Base-by-base conservation (phyloP, 2,888 invertebrate species). In the Cacoxenus indagator region DNA sequence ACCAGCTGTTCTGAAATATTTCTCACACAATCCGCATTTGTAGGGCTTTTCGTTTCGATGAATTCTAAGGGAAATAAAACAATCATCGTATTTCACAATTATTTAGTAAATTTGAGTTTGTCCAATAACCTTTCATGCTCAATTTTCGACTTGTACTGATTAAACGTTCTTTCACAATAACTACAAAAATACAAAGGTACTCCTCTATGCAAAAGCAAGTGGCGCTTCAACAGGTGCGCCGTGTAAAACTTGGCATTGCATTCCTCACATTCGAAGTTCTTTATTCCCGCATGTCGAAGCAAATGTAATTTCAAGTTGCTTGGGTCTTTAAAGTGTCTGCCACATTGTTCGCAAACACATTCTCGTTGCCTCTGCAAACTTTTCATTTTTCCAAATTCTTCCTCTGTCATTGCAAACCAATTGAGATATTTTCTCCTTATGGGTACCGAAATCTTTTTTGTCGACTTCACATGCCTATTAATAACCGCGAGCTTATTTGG, bases 1-100 rank as follows among this genome's bases (percentile, higher is more conserved):
- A 14, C 75, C 78, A 65, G 81, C 82, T 1, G 78, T 74, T 1
- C 78, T 74, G 55, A 80, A 80, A 4, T 74, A 65, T 55, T 80
- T 83, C 4, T 74, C 83, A 26, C 80, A 80, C n/a, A 76, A 74
- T 6, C 54, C 70, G 67, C 80, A 80, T 57, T 83, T 83, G 24
- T 70, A 83, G 0, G 80, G 80, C n/a, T n/a, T n/a, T n/a, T n/a
- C n/a, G n/a, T n/a, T n/a, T n/a, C n/a, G n/a, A n/a, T n/a, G n/a
- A n/a, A 11, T 69, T 74, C 5, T 74, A 71, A 6, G 76, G 73
- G 1, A 81, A 78, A 27, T 80, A 84, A n/a, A n/a, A n/a, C n/a
- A n/a, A n/a, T n/a, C n/a, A n/a, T n/a, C n/a, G n/a, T n/a, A n/a
- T n/a, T n/a, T n/a, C n/a, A n/a, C n/a, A n/a, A n/a, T n/a, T 4